Evolutionary conservation across 2,113 vertebrate genomes (phyloP).

Genomic region (Protobothrops mucrosquamatus): DNA sequence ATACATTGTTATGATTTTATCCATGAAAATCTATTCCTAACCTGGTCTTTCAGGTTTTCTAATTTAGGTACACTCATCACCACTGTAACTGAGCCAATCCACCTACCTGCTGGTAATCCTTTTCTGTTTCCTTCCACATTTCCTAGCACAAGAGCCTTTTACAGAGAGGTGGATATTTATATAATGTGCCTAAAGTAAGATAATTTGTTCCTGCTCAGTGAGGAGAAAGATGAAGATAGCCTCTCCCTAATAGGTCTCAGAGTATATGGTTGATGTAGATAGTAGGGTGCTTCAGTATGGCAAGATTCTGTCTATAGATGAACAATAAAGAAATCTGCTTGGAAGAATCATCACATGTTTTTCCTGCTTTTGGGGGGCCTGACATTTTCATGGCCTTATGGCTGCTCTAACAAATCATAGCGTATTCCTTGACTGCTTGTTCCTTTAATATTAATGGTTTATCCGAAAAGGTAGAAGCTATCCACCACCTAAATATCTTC

Average conservation of each 20-base stretch:
- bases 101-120: neutral
- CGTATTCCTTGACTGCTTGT: neutral
- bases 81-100: neutral
- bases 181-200: neutral
- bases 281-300: neutral
- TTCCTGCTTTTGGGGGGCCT: neutral
- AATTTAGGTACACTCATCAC: neutral
- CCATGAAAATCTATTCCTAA: neutral
- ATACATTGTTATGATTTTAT: neutral
- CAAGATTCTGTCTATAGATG: neutral
- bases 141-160: neutral
- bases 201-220: neutral
- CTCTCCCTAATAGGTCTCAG: neutral
- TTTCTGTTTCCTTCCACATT: neutral
- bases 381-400: neutral
- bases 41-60: neutral
- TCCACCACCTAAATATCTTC: neutral
- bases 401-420: neutral
- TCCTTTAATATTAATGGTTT: neutral
- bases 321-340: neutral
- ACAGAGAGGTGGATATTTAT: neutral
- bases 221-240: neutral
- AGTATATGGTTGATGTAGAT: neutral
- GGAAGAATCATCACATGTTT: neutral
- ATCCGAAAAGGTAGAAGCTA: neutral